Conservation (phyloP, 2,113 vertebrate genomes). For the Tinamus guttatus region DNA sequence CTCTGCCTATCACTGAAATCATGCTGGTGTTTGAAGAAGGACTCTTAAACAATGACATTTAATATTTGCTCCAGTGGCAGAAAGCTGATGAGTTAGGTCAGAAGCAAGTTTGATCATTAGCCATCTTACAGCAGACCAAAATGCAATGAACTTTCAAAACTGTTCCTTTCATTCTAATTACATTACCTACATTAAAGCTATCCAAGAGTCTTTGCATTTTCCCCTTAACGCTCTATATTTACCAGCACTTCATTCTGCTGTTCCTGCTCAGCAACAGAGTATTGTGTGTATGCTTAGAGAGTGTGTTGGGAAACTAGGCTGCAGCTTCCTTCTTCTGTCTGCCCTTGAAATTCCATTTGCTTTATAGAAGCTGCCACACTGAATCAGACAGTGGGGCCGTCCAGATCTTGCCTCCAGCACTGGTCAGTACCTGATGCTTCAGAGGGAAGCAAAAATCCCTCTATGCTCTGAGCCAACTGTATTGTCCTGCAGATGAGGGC, state of each 20-base stretch:
- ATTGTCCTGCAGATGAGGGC: not conserved
- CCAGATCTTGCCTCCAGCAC: not conserved
- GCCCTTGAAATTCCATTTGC: not conserved
- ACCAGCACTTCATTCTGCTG: not conserved
- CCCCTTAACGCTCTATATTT: not conserved
- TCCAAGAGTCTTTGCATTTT: not conserved
- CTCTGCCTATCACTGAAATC: not conserved
- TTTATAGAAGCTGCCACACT: not conserved
- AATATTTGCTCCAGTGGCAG: constrained; percentile 29
- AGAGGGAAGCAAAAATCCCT: not conserved
- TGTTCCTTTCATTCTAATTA: not conserved
- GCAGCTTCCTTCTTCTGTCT: not conserved
- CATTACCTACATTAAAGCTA: constrained; percentile 4
- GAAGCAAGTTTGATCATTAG: constrained; percentile 55
- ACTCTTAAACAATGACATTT: not conserved
- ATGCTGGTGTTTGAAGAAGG: constrained; percentile 12
- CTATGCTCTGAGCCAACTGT: not conserved
- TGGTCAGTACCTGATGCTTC: not conserved
- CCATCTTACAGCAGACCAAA: constrained; percentile 16
- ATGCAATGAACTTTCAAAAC: constrained; percentile 15
- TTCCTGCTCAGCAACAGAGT: not conserved
- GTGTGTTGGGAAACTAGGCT: not conserved
- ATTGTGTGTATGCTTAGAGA: not conserved
- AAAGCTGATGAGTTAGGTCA: constrained; percentile 51
- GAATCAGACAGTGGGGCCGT: not conserved